Evolutionary conservation across 2,888 invertebrate species (phyloP).

Genomic region (Pelosia muscerda): DNA sequence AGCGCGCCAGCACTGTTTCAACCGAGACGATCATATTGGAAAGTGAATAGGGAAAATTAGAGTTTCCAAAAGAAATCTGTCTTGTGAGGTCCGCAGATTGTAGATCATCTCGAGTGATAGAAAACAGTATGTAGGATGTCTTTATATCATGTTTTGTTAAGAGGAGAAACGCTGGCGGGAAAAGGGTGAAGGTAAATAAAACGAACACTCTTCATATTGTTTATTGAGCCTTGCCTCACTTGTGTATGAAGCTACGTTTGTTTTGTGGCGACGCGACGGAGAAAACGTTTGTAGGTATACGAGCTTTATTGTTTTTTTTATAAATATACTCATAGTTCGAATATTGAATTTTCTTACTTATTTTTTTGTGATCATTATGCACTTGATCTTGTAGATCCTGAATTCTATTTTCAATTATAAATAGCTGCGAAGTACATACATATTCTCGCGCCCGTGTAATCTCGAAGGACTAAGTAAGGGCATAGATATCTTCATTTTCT

Average conservation of each 20-base stretch:
- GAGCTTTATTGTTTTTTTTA: neutral
- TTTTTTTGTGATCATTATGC: neutral
- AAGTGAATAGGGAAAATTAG: neutral
- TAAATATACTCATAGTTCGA: neutral
- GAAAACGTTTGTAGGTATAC: no score
- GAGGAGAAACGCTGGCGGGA: neutral
- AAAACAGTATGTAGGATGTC: constrained; percentile 2
- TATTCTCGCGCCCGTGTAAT: no score
- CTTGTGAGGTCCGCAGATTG: no score
- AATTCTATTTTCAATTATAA: neutral
- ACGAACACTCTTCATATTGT: constrained; percentile 48
- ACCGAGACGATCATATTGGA: neutral
- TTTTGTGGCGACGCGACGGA: no score
- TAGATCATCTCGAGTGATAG: neutral
- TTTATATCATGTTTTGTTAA: constrained; percentile 8
- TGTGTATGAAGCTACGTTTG: constrained; percentile 1
- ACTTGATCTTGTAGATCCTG: no score
- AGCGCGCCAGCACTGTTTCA: neutral
- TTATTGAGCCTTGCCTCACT: constrained; percentile 39
- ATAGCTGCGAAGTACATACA: neutral
- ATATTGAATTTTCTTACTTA: neutral
- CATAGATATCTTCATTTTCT: no score
- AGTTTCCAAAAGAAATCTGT: neutral
- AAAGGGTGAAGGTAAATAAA: constrained; percentile 43
- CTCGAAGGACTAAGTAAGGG: no score